Conservation (phyloP, 1,140 invertebrate genomes). For the Pachypeltis micranthus region DNA sequence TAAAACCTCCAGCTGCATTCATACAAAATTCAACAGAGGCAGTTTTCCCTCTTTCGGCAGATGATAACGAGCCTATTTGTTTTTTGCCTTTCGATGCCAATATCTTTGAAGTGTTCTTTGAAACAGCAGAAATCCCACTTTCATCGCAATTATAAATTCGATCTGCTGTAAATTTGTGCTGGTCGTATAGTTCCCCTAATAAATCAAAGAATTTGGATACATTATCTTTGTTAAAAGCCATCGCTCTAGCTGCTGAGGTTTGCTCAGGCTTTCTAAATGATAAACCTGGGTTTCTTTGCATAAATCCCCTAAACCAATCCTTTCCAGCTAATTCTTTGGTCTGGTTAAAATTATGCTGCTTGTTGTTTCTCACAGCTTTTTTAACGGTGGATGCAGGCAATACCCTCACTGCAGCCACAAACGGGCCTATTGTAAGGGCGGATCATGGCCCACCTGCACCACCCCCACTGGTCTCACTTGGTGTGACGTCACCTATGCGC, state of each 20-base stretch:
- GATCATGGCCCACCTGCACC: neutral
- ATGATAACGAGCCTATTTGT: constrained; percentile 29
- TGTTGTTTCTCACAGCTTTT: neutral
- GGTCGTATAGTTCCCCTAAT: neutral
- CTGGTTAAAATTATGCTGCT: neutral
- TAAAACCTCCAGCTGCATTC: constrained; percentile 33
- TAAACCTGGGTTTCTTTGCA: neutral
- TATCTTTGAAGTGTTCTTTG: constrained; percentile 27
- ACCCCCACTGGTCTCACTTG: too few species aligned
- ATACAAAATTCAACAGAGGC: constrained; percentile 31
- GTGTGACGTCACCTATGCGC: too few species aligned
- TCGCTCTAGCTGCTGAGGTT: neutral
- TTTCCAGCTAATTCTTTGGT: neutral
- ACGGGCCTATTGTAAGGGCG: neutral
- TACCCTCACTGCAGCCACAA: too few species aligned
- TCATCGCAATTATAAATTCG: constrained; percentile 16
- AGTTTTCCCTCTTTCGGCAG: constrained; percentile 30
- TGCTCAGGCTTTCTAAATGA: neutral
- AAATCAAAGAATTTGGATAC: neutral
- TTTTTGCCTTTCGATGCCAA: constrained; percentile 30
- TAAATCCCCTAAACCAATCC: neutral
- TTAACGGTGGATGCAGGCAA: too few species aligned
- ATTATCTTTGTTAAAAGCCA: neutral
- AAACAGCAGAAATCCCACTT: constrained; percentile 30
- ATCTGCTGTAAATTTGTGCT: neutral